Evolutionary conservation across 1,140 invertebrate genomes (phyloP).

Genomic region (Papilio aristodemus): DNA sequence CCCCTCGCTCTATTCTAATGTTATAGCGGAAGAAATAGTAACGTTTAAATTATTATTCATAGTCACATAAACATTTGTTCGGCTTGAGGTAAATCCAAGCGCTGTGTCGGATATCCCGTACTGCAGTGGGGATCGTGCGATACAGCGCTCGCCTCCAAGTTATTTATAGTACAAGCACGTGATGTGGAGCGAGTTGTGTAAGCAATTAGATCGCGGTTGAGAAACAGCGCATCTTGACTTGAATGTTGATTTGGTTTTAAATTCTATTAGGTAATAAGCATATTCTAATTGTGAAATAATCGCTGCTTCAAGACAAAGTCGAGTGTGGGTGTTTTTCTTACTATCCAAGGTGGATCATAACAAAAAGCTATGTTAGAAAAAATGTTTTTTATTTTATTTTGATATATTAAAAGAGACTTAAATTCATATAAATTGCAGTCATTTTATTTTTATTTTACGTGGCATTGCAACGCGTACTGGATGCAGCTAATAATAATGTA

Average conservation of each 20-base stretch:
- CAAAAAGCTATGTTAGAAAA: too few species aligned
- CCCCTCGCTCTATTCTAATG: neutral
- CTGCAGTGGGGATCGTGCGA: constrained; percentile 12
- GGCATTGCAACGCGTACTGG: too few species aligned
- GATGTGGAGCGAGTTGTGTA: constrained; percentile 5
- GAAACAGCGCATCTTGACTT: neutral
- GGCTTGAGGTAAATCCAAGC: constrained; percentile 25
- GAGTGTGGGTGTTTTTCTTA: too few species aligned
- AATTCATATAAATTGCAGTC: too few species aligned
- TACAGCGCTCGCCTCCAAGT: neutral
- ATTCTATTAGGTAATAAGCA: neutral
- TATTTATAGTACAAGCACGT: constrained; percentile 20
- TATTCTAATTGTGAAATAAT: too few species aligned
- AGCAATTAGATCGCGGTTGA: constrained; percentile 9
- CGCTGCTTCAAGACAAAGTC: too few species aligned
- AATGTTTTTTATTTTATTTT: too few species aligned
- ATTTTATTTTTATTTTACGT: too few species aligned
- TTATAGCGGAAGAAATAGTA: constrained; percentile 13
- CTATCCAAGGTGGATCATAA: too few species aligned
- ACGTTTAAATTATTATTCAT: constrained; percentile 24
- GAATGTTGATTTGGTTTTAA: neutral
- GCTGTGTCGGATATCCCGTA: constrained; percentile 16
- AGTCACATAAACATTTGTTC: constrained; percentile 27
- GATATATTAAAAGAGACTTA: too few species aligned
- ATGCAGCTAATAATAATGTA: too few species aligned